Conservation (phyloP, 2,797 vertebrate species). For the Oryzias sinensis region DNA sequence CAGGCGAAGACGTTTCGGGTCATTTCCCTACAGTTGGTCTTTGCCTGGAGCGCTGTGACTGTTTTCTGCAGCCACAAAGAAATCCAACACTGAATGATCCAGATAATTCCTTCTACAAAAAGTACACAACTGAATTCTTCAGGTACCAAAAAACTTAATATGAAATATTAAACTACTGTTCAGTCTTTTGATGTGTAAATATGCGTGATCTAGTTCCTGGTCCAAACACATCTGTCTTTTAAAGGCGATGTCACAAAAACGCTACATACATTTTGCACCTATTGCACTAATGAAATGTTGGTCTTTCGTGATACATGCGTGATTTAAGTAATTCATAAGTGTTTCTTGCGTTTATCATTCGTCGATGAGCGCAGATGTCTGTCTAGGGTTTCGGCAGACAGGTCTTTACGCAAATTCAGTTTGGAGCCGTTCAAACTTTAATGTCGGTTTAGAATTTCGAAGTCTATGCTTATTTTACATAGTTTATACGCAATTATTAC, state of each 20-base stretch:
- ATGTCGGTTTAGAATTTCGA: too few species aligned
- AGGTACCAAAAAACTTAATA: conserved; percentile 31
- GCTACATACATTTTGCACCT: too few species aligned
- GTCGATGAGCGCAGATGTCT: too few species aligned
- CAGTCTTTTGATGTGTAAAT: conserved; percentile 26
- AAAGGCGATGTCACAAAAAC: background rate
- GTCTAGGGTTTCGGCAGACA: too few species aligned
- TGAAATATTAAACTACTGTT: conserved; percentile 35
- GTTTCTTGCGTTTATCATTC: too few species aligned
- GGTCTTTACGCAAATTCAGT: too few species aligned
- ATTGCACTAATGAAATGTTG: too few species aligned
- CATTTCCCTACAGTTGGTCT: conserved; percentile 20
- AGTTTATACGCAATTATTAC: too few species aligned
- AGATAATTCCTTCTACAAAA: conserved; percentile 33
- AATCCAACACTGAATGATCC: conserved; percentile 23
- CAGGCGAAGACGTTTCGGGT: conserved; percentile 35
- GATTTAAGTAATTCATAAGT: too few species aligned
- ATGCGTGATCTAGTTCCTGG: conserved; percentile 28
- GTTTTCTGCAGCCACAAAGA: conserved; percentile 30
- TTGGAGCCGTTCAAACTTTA: too few species aligned
- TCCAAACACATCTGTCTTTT: conserved; percentile 36
- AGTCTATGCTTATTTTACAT: too few species aligned
- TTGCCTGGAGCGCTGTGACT: conserved; percentile 35
- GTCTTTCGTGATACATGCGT: too few species aligned
- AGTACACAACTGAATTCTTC: conserved; percentile 36